A percentile compares a stretch with the other conserved stretches of the same genome.
Evolutionary conservation across 2,113 vertebrate species (phyloP).

Genomic region (Anthoscopus minutus): DNA sequence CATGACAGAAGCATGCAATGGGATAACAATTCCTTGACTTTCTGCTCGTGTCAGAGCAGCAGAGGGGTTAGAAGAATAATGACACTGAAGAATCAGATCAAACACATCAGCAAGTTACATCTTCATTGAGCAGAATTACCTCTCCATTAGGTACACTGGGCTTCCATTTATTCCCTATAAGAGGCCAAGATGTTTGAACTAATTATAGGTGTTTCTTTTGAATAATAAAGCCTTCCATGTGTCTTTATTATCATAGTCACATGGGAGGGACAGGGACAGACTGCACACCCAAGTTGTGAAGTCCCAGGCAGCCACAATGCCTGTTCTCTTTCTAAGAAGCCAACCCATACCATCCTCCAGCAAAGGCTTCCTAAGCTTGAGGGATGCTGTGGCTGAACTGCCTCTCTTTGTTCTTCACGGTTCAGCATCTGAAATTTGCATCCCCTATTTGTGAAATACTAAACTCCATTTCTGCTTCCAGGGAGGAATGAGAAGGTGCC

Average conservation of each 20-base stretch:
- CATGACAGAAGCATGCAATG: not conserved
- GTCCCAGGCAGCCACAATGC: not conserved
- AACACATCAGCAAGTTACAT: not conserved
- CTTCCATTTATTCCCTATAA: not conserved
- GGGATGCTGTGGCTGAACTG: not conserved
- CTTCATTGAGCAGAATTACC: not conserved
- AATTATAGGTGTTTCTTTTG: not conserved
- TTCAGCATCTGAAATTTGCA: not conserved
- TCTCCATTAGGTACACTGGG: not conserved
- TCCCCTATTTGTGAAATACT: not conserved
- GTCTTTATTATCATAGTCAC: not conserved
- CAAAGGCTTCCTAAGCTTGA: not conserved
- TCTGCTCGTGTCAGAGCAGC: not conserved
- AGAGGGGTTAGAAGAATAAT: not conserved
- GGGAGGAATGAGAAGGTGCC: constrained; percentile 76
- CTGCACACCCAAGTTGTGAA: not conserved
- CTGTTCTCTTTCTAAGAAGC: not conserved
- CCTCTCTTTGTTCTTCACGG: not conserved
- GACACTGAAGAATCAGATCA: not conserved
- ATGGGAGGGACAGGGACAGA: not conserved
- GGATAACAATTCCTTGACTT: not conserved
- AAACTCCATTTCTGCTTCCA: constrained; percentile 47
- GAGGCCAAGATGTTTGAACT: not conserved
- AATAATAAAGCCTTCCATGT: not conserved
- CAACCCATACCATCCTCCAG: not conserved